A percentile compares a stretch with the other conserved stretches of the same genome.
These are phyloP conservation scores for Portevinia maculata DNA, from an alignment of 2,888 invertebrate species.

Conservation along the genomic window DNA sequence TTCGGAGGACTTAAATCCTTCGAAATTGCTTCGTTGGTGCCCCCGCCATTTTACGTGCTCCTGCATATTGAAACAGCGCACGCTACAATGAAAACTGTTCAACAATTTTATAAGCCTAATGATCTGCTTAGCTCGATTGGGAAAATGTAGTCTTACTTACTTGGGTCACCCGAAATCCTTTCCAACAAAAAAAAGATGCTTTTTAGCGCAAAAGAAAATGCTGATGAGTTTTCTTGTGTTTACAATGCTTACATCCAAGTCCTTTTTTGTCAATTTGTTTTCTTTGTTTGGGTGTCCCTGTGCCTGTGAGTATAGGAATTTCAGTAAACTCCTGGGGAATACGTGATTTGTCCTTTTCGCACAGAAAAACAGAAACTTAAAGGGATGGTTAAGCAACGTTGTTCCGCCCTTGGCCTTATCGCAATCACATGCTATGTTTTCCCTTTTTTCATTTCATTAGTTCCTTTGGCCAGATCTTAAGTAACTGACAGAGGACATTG, in stretches of 20 bases:
- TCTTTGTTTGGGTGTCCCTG: background rate
- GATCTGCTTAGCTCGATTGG: conserved; percentile 27
- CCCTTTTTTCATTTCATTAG: conserved; percentile 48
- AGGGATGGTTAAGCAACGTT: conserved; percentile 33
- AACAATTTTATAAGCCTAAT: conserved; percentile 28
- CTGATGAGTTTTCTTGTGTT: conserved; percentile 11
- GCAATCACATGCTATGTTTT: conserved; percentile 44
- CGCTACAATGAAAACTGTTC: conserved; percentile 30
- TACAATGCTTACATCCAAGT: conserved; percentile 9
- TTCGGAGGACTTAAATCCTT: background rate
- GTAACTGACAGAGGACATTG: conserved; percentile 57
- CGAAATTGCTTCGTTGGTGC: background rate
- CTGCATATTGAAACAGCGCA: conserved; percentile 4
- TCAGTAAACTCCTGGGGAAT: conserved; percentile 38
- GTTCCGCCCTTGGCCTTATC: conserved; percentile 17
- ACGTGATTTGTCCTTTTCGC: conserved; percentile 61
- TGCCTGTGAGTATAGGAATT: conserved; percentile 21
- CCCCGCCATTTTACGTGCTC: conserved; percentile 17
- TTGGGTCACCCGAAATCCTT: background rate
- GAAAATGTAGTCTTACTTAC: conserved; percentile 14
- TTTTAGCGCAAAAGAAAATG: conserved; percentile 8
- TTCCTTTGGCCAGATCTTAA: conserved; percentile 16
- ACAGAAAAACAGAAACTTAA: conserved; percentile 23
- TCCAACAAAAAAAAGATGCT: conserved; percentile 14
- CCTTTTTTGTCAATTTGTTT: conserved; percentile 8